Evolutionary conservation across 2,888 invertebrate genomes (phyloP), one percentile per base, ranked within the genome.

Genomic region (Drosophila recens): DNA sequence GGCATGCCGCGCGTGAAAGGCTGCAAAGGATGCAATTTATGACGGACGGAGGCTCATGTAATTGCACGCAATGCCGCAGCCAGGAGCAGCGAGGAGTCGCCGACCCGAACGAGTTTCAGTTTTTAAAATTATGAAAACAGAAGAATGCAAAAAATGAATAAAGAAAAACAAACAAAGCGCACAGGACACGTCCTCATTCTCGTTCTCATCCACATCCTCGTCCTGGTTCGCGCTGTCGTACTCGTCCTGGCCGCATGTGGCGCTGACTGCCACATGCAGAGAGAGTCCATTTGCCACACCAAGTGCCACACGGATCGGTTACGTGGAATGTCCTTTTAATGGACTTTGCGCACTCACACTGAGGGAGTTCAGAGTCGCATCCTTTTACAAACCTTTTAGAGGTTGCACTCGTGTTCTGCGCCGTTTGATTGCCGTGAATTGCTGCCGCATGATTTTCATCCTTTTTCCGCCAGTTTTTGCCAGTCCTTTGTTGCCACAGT

Each of bases 41-140:
- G 90, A 75, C 69, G 71, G 77, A 68, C 69, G 74, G 69, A 87
- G 86, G 75, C 68, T 75, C 86, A 79, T 82, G 82, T 90, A 90
- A 91, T 91, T 90, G 91, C 87, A 87, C 86, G 86, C 84, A 90
- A 86, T 85, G 88, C 80, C 75, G 71, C 82, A 76, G 87, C 87
- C 84, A 79, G 27, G 27, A 27, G 27, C 27, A 27, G 77, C 70
- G 61, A 62, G 81, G 79, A 79, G 79, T 79, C 79, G 70, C 67
- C 67, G 75, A 77, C 72, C 78, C 54, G 71, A 75, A 71, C 68
- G 59, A 75, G 75, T 87, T 84, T 87, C 67, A 89, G 84, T 89
- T 84, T 89, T 81, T 84, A n/a, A 80, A 89, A 77, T 72, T 80
- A 88, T 80, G 79, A 86, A 83, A 75, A 49, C 71, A 66, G 67